These are phyloP conservation scores for Orthonychiurus folsomi DNA, from an alignment of 2,888 invertebrate species.

Conservation along the genomic window DNA sequence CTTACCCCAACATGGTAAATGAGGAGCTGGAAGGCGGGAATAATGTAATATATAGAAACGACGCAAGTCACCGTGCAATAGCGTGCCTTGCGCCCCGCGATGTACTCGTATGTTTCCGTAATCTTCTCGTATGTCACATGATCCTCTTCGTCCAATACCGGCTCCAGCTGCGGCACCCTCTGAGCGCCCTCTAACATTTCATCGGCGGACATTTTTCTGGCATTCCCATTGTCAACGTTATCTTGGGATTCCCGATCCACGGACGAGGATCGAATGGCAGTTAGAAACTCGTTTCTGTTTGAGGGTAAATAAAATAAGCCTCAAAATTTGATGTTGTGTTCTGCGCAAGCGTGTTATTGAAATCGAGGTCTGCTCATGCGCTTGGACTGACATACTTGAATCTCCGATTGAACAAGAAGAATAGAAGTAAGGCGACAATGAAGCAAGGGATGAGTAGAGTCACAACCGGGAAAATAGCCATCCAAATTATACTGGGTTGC, in stretches of 20 bases:
- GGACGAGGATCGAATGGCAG: too few relatives aligned
- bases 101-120: neutral
- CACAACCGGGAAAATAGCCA: constrained; percentile 5
- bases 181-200: neutral
- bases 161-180: neutral
- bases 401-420: constrained; percentile 8
- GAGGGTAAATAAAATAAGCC: neutral
- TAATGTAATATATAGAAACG: constrained; percentile 11
- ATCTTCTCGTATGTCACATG: neutral
- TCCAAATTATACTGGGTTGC: neutral
- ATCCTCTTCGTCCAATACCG: neutral
- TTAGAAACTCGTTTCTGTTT: too few relatives aligned
- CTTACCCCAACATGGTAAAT: constrained; percentile 10
- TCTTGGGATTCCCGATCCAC: too few relatives aligned
- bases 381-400: constrained; percentile 11
- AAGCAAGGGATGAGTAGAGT: constrained; percentile 9
- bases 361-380: too few relatives aligned
- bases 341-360: neutral
- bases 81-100: neutral
- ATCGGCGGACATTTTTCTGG: neutral
- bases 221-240: too few relatives aligned
- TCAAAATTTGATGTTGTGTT: neutral
- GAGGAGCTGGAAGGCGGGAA: constrained; percentile 13
- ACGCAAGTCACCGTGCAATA: constrained; percentile 9
- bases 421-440: constrained; percentile 1